Conservation (phyloP, 2,888 invertebrate species). For the Caenorhabditis imperialis region DNA sequence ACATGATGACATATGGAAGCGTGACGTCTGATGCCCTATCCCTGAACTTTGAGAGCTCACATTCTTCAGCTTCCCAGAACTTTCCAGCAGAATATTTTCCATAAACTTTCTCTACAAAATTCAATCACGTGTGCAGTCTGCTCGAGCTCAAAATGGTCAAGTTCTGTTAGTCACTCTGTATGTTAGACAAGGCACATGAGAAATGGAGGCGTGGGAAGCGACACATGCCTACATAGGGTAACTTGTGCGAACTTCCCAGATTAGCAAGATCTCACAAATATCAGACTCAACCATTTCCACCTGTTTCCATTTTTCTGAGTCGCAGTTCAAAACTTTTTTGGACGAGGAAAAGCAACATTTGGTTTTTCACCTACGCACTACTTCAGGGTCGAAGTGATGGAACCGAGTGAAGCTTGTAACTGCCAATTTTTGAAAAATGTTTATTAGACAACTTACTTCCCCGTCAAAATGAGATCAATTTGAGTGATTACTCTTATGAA, state of each 20-base stretch:
- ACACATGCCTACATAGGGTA: no score
- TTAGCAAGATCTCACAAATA: slow-evolving; percentile 20
- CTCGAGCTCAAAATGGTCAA: no score
- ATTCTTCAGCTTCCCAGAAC: no score
- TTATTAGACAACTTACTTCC: slow-evolving; percentile 14
- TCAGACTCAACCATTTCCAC: no score
- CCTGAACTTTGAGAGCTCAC: no score
- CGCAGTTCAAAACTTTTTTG: no score
- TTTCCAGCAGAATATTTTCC: not conserved
- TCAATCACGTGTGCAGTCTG: slow-evolving; percentile 11
- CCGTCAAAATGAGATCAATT: slow-evolving; percentile 21
- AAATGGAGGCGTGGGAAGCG: slow-evolving; percentile 26
- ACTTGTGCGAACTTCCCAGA: no score
- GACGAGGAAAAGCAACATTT: slow-evolving; percentile 9
- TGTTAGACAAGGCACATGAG: slow-evolving; percentile 17
- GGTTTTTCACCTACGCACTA: slow-evolving; percentile 4
- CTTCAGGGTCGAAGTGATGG: no score
- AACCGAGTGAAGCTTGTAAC: slow-evolving; percentile 2
- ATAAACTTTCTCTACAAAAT: not conserved
- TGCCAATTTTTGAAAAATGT: not conserved
- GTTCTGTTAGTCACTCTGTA: no score
- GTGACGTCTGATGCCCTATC: no score
- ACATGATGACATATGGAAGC: no score
- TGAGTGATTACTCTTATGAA: slow-evolving; percentile 14
- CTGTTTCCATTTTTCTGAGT: no score